These are phyloP conservation scores for Cyrtorhinus lividipennis DNA, from an alignment of 1,140 invertebrate species.

Conservation along the genomic window DNA sequence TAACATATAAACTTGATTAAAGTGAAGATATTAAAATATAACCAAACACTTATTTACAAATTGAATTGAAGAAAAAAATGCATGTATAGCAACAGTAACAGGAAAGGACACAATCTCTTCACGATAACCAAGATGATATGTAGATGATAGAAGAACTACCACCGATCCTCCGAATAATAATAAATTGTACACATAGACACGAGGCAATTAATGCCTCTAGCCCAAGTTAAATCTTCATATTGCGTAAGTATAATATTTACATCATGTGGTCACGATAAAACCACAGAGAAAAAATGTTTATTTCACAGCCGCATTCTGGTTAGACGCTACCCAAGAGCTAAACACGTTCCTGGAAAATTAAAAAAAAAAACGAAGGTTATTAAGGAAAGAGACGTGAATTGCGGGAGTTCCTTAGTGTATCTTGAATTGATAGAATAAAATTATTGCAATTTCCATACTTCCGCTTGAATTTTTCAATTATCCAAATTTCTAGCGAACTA, in stretches of 20 bases:
- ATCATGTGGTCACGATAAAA: conserved; percentile 13
- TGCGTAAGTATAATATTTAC: conserved; percentile 11
- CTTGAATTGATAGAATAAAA: too few relatives aligned
- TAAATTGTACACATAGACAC: conserved; percentile 15
- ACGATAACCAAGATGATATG: conserved; percentile 19
- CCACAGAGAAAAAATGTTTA: conserved; percentile 20
- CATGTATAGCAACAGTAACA: conserved; percentile 2
- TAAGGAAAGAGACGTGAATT: too few relatives aligned
- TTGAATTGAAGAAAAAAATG: conserved; percentile 13
- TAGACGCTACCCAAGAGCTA: conserved; percentile 72
- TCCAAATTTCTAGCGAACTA: too few relatives aligned
- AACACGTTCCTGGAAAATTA: conserved; percentile 73
- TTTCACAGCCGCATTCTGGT: conserved; percentile 41
- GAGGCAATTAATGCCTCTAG: too few relatives aligned
- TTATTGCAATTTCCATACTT: too few relatives aligned
- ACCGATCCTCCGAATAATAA: conserved; percentile 7
- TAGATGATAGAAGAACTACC: conserved; percentile 8
- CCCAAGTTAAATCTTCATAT: too few relatives aligned
- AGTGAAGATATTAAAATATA: conserved; percentile 13
- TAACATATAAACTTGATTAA: conserved; percentile 19
- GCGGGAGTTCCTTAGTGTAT: too few relatives aligned
- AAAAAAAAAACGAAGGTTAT: too few relatives aligned
- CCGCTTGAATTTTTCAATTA: too few relatives aligned
- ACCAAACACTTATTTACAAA: conserved; percentile 8
- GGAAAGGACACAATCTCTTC: conserved; percentile 12